phyloP scores from a whole-genome alignment of 1,140 invertebrate species.

The Hirudo medicinalis region DNA sequence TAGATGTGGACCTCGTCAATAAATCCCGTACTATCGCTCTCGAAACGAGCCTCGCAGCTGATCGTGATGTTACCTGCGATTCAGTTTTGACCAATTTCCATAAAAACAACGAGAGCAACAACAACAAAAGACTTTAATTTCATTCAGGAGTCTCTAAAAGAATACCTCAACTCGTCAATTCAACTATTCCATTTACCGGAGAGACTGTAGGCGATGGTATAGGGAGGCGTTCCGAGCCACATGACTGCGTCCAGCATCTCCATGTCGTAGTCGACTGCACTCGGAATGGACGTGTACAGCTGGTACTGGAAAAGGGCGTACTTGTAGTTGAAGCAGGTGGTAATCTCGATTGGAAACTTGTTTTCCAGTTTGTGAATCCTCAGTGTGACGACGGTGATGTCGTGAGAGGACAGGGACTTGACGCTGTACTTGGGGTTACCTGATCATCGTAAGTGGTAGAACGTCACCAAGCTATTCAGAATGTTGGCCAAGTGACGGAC shows the following conservation, averaged over 20 bases:
- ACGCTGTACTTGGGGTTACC: neutral
- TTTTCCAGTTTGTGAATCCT: neutral
- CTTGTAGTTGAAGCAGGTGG: neutral
- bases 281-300: neutral
- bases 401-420: neutral
- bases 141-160: too few relatives aligned
- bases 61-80: too few relatives aligned
- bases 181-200: neutral
- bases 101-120: too few relatives aligned
- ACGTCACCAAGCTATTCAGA: too few relatives aligned
- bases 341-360: neutral
- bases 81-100: too few relatives aligned
- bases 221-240: neutral
- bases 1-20: too few relatives aligned
- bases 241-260: neutral
- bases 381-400: neutral
- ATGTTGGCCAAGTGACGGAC: too few relatives aligned
- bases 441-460: too few relatives aligned
- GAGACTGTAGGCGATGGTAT: neutral
- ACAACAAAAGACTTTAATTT: too few relatives aligned
- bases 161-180: too few relatives aligned
- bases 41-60: too few relatives aligned
- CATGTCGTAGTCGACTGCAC: neutral
- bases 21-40: too few relatives aligned
- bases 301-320: conserved; percentile 1